Percentiles rank a stretch among this genome's conserved stretches.
Evolutionary conservation across 2,888 invertebrate genomes (phyloP).

Genomic region (Drosophila stalkeri): DNA sequence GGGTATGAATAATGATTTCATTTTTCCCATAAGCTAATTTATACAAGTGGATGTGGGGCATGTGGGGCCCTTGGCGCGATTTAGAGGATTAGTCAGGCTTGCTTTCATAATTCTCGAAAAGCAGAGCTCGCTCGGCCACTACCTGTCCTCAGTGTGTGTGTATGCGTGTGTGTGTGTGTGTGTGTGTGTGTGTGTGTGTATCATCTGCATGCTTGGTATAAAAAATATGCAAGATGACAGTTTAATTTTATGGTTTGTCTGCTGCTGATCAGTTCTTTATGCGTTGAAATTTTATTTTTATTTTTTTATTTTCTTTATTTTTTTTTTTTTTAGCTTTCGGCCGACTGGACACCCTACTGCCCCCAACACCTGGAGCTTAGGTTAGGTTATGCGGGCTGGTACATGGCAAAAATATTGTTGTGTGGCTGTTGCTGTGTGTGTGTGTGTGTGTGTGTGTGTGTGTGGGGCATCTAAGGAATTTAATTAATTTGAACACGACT

Average conservation of each 20-base stretch:
- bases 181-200: slow-evolving; percentile 36
- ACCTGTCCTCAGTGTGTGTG: slow-evolving; percentile 47
- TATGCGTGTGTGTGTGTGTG: slow-evolving; percentile 19
- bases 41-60: slow-evolving; percentile 74
- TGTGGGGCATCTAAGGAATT: slow-evolving; percentile 69
- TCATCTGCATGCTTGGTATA: slow-evolving; percentile 71
- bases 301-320: slow-evolving; percentile 7
- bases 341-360: slow-evolving; percentile 20
- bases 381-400: slow-evolving; percentile 57
- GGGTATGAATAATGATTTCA: slow-evolving; percentile 83
- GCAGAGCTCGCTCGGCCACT: slow-evolving; percentile 44
- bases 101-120: slow-evolving; percentile 78
- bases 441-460: slow-evolving; percentile 16
- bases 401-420: slow-evolving; percentile 58
- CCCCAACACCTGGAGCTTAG: neutral
- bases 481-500: slow-evolving; percentile 76
- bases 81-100: slow-evolving; percentile 83
- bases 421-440: slow-evolving; percentile 1
- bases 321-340: slow-evolving; percentile 22
- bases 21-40: slow-evolving; percentile 83
- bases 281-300: slow-evolving; percentile 74
- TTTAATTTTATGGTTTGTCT: slow-evolving; percentile 86
- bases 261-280: slow-evolving; percentile 84
- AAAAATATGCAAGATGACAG: slow-evolving; percentile 85
- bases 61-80: slow-evolving; percentile 71